Conservation (phyloP, 2,888 invertebrate genomes). For the Cerceris rybyensis region DNA sequence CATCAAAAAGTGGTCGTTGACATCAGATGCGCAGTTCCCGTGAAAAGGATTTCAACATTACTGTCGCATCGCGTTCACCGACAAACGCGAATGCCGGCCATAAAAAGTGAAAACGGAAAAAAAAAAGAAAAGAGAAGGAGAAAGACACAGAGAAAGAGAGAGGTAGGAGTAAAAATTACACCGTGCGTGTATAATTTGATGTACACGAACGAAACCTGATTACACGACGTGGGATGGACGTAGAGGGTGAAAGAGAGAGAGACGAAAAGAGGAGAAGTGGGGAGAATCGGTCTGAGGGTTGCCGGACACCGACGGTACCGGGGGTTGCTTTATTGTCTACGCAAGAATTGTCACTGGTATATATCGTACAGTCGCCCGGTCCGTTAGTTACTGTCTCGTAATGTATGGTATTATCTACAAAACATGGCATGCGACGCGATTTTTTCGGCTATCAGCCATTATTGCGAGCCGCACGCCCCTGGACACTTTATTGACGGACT, state of each 20-base stretch:
- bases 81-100: slow-evolving; percentile 16
- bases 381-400: slow-evolving; percentile 24
- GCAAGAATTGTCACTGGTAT: slow-evolving; percentile 52
- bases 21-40: slow-evolving; percentile 37
- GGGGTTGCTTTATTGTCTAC: slow-evolving; percentile 52
- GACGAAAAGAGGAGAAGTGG: slow-evolving; percentile 31
- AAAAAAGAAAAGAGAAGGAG: too few species aligned
- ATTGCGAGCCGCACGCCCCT: slow-evolving; percentile 13
- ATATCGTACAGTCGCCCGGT: slow-evolving; percentile 15
- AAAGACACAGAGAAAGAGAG: too few species aligned
- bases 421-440: slow-evolving; percentile 27
- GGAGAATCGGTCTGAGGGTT: slow-evolving; percentile 37
- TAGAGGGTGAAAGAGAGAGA: slow-evolving; percentile 14
- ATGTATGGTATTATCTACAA: slow-evolving; percentile 48
- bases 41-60: slow-evolving; percentile 49
- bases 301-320: slow-evolving; percentile 17
- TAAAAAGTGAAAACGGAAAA: slow-evolving; percentile 24
- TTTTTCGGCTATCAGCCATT: slow-evolving; percentile 38
- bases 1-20: slow-evolving; percentile 41
- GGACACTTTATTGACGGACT: slow-evolving; percentile 38
- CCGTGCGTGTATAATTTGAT: slow-evolving; percentile 57
- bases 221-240: slow-evolving; percentile 31
- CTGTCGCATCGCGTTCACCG: slow-evolving; percentile 34
- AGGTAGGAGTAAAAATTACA: slow-evolving; percentile 49
- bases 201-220: slow-evolving; percentile 54